A percentile compares a stretch with the other conserved stretches of the same genome.
These are phyloP conservation scores for Callorhinus ursinus DNA, from an alignment of 2,113 vertebrate species.

Conservation along the genomic window DNA sequence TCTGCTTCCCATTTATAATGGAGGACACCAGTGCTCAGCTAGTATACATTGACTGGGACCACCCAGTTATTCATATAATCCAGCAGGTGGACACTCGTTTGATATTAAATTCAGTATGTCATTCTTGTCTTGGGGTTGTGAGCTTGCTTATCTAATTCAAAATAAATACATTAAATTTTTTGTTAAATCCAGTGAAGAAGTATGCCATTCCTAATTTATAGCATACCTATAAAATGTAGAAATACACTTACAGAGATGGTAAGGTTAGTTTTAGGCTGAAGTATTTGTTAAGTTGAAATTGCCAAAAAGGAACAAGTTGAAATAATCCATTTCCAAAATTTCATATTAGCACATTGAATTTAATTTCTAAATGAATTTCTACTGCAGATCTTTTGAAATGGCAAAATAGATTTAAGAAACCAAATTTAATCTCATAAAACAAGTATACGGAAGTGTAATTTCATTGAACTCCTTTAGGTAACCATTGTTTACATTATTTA, in stretches of 20 bases:
- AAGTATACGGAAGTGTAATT: background rate
- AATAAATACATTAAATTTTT: background rate
- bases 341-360: background rate
- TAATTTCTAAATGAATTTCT: background rate
- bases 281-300: background rate
- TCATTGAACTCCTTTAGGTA: background rate
- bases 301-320: background rate
- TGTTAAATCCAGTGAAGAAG: background rate
- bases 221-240: background rate
- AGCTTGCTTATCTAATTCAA: background rate
- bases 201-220: background rate
- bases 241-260: background rate
- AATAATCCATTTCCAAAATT: background rate
- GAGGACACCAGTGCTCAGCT: background rate
- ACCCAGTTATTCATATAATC: background rate
- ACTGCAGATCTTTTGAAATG: background rate
- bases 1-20: background rate
- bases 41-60: background rate
- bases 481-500: background rate
- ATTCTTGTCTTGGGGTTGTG: background rate
- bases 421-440: background rate
- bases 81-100: background rate
- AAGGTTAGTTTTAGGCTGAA: background rate
- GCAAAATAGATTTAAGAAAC: background rate
- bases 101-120: background rate